Percentiles rank a stretch among this genome's conserved stretches.
phyloP scores from a whole-genome alignment of 1,140 invertebrate genomes.

The Eulimnadia texana region DNA sequence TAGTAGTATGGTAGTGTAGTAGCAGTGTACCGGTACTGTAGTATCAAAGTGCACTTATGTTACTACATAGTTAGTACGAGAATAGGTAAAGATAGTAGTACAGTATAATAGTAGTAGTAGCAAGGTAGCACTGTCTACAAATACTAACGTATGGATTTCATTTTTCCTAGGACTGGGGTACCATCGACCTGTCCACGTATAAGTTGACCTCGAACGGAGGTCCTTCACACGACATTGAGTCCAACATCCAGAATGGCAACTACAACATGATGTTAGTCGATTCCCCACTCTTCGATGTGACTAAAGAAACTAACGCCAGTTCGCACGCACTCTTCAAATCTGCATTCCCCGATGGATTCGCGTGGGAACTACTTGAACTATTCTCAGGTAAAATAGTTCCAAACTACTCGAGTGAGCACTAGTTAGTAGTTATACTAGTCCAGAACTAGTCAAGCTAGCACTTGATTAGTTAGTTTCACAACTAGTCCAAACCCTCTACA shows the following conservation, averaged over 20 bases:
- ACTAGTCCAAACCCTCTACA: no score
- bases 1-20: no score
- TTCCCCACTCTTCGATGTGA: constrained; percentile 1
- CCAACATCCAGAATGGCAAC: constrained; percentile 5
- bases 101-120: no score
- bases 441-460: no score
- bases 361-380: constrained; percentile 5
- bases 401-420: no score
- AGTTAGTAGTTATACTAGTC: no score
- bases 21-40: no score
- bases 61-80: no score
- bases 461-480: no score
- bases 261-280: constrained; percentile 10
- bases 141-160: not conserved
- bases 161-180: constrained; percentile 2
- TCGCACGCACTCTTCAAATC: constrained; percentile 1
- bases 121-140: not conserved
- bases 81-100: no score
- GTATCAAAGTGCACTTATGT: no score
- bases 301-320: not conserved
- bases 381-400: constrained; percentile 1
- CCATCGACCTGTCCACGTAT: not conserved
- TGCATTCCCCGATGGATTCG: constrained; percentile 4
- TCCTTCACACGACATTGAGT: not conserved
- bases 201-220: not conserved